These are phyloP conservation scores for Otis tarda DNA, from an alignment of 2,113 vertebrate genomes.

Conservation along the genomic window DNA sequence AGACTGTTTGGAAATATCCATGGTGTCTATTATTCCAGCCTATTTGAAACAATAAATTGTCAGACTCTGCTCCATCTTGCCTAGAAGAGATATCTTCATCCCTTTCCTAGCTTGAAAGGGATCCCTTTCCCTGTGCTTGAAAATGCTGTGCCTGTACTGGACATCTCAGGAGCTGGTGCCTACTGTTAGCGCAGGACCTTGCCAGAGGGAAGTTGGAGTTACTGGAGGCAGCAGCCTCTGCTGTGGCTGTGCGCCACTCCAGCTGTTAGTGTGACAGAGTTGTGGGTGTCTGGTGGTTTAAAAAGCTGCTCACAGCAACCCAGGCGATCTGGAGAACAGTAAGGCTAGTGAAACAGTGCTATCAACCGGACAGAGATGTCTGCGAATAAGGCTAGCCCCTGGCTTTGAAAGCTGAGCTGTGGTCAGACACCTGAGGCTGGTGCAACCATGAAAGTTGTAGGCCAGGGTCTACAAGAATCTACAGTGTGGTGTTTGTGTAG, in stretches of 20 bases:
- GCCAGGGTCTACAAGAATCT: not conserved
- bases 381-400: not conserved
- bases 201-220: not conserved
- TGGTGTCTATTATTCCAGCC: not conserved
- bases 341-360: not conserved
- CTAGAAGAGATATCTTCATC: not conserved
- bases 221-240: not conserved
- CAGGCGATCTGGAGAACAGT: not conserved
- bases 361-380: not conserved
- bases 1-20: not conserved
- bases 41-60: not conserved
- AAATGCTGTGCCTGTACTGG: not conserved
- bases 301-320: not conserved
- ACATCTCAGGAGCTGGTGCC: not conserved
- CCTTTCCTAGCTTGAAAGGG: not conserved
- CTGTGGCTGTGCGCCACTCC: rapidly evolving
- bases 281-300: not conserved
- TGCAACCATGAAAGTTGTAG: not conserved
- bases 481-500: not conserved
- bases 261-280: not conserved
- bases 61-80: not conserved
- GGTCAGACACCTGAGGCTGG: not conserved
- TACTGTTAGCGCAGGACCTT: not conserved
- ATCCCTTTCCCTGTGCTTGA: rapidly evolving
- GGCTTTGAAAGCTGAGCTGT: not conserved